A percentile compares a stretch with the other conserved stretches of the same genome.
phyloP scores from a whole-genome alignment of 2,113 vertebrate species.

The Boleophthalmus pectinirostris region DNA sequence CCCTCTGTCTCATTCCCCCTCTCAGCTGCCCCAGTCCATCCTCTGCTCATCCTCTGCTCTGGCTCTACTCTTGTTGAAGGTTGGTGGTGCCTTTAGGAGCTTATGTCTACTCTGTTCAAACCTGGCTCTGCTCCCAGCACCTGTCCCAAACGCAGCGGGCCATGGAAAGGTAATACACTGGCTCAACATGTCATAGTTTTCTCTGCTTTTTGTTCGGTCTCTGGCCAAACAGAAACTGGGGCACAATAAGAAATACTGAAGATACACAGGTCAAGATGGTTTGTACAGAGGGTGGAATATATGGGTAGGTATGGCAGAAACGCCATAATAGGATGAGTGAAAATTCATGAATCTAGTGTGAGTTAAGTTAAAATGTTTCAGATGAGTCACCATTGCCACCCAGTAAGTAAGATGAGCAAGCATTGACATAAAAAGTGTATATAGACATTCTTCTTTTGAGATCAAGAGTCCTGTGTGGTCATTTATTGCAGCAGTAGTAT shows the following conservation, averaged over 20 bases:
- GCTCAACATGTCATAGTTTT: not conserved
- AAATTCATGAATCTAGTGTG: not conserved
- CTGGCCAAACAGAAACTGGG: not conserved
- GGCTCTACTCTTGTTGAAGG: not conserved
- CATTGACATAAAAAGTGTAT: no score
- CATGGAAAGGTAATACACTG: not conserved
- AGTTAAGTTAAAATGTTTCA: not conserved
- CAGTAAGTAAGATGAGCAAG: no score
- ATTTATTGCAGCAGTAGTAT: no score
- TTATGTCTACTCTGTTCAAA: not conserved
- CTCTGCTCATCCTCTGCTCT: not conserved
- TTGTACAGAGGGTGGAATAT: not conserved
- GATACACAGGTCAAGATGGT: not conserved
- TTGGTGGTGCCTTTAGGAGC: conserved; percentile 5
- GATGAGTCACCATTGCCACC: no score
- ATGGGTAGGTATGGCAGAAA: not conserved
- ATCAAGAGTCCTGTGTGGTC: no score
- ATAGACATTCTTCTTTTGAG: no score
- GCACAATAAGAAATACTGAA: not conserved
- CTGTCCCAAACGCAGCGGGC: conserved; percentile 2
- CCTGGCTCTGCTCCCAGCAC: conserved; percentile 5
- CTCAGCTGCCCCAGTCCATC: not conserved
- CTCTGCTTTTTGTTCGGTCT: not conserved
- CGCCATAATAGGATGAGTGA: not conserved
- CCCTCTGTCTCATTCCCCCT: not conserved